These are phyloP conservation scores for Silurus lanzhouensis DNA, from an alignment of 2,797 vertebrate genomes.

Conservation along the genomic window DNA sequence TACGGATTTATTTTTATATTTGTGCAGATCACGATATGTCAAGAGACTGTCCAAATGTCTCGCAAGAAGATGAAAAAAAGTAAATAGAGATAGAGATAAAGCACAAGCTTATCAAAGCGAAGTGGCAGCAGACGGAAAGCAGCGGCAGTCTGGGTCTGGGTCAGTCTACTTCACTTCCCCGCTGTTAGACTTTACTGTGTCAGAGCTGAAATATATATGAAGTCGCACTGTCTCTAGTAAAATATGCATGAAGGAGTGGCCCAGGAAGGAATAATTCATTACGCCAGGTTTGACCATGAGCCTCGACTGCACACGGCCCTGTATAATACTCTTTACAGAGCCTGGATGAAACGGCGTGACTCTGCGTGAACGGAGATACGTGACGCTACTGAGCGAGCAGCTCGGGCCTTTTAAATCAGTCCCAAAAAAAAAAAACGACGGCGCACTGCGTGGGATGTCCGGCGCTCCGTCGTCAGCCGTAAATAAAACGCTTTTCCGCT, in stretches of 20 bases:
- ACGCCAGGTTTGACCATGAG: conserved; percentile 12
- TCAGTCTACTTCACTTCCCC: background rate
- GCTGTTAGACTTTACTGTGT: conserved; percentile 36
- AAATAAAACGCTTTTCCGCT: conserved; percentile 6
- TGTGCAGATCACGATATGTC: conserved; percentile 6
- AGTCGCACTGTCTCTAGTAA: conserved; percentile 35
- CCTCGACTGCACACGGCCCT: conserved; percentile 12
- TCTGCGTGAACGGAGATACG: background rate
- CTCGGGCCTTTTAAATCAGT: conserved; percentile 3
- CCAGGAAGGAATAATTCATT: conserved; percentile 36
- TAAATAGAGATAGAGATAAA: background rate
- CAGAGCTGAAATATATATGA: conserved; percentile 50
- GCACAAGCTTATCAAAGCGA: conserved; percentile 15
- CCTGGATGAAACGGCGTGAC: background rate
- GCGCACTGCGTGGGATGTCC: background rate
- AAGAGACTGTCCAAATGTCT: conserved; percentile 7
- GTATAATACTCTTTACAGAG: background rate
- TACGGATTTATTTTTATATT: conserved; percentile 1
- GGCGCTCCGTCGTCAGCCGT: background rate
- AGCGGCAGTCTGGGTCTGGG: background rate
- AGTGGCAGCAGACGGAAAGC: background rate
- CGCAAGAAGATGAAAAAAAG: background rate
- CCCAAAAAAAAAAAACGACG: background rate
- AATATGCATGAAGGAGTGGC: conserved; percentile 47
- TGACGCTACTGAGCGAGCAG: conserved; percentile 12